phyloP scores from a whole-genome alignment of 2,888 invertebrate species.

The Nymphalis polychloros region DNA sequence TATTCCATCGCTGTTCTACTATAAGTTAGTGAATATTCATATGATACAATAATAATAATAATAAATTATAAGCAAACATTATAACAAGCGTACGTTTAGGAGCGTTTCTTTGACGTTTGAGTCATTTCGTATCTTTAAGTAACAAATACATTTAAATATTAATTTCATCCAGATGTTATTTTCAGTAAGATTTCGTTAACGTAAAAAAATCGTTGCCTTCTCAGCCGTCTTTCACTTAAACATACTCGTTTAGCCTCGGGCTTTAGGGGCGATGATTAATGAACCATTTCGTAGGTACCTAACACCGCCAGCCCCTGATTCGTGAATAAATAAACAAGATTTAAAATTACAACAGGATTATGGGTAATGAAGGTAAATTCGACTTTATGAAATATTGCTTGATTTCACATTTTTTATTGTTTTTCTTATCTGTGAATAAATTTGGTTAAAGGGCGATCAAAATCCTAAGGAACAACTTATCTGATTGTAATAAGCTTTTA shows the following conservation, averaged over 20 bases:
- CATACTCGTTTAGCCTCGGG: slow-evolving; percentile 70
- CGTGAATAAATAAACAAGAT: slow-evolving; percentile 65
- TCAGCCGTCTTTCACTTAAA: slow-evolving; percentile 62
- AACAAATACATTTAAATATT: slow-evolving; percentile 11
- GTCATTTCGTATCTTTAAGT: neutral
- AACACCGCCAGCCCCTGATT: slow-evolving; percentile 55
- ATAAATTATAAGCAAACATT: too few species aligned
- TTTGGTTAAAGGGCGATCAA: slow-evolving; percentile 7
- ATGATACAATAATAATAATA: too few species aligned
- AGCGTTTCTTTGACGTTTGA: too few species aligned
- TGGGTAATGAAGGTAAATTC: slow-evolving; percentile 32
- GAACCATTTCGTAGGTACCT: slow-evolving; percentile 59
- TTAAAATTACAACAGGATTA: slow-evolving; percentile 55
- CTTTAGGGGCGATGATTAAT: slow-evolving; percentile 75
- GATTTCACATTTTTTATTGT: slow-evolving; percentile 21
- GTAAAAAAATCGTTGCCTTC: slow-evolving; percentile 64
- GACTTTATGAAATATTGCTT: slow-evolving; percentile 19
- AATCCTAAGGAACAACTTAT: neutral
- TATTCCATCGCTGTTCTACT: too few species aligned
- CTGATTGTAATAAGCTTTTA: slow-evolving; percentile 2
- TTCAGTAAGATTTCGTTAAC: slow-evolving; percentile 56
- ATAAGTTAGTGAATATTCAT: too few species aligned
- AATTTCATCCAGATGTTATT: slow-evolving; percentile 45
- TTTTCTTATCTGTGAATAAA: slow-evolving; percentile 26
- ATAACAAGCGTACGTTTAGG: too few species aligned